phyloP scores from a whole-genome alignment of 2,888 invertebrate genomes.

The Drosophila phalerata region DNA sequence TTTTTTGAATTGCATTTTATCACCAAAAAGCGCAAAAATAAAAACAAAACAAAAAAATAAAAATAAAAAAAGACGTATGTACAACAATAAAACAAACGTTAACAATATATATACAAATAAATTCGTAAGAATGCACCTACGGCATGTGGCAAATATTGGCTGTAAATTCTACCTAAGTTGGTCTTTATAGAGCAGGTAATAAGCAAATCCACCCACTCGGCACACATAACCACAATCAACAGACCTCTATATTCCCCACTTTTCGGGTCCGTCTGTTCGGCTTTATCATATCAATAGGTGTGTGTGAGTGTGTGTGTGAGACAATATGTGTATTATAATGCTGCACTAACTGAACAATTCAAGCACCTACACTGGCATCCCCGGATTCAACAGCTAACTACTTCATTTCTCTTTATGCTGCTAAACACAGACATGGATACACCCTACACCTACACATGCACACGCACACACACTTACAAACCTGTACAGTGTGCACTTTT shows the following conservation, averaged over 20 bases:
- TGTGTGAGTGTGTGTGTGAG: conserved; percentile 9
- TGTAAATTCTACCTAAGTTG: conserved; percentile 42
- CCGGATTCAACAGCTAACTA: conserved; percentile 8
- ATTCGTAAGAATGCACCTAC: conserved; percentile 51
- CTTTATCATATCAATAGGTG: conserved; percentile 1
- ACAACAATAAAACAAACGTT: conserved; percentile 14
- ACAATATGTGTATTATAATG: conserved; percentile 5
- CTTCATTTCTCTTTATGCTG: conserved; percentile 13
- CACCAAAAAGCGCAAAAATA: conserved; percentile 62
- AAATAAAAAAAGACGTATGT: conserved; percentile 2
- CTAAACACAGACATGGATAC: conserved; percentile 11
- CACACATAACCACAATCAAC: conserved; percentile 15
- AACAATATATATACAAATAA: conserved; percentile 13
- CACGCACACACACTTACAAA: not conserved
- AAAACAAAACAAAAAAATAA: conserved; percentile 9
- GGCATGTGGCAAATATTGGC: conserved; percentile 72
- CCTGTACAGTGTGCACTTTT: conserved; percentile 7
- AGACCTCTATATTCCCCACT: not conserved
- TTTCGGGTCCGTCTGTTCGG: conserved; percentile 29
- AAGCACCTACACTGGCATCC: conserved; percentile 20
- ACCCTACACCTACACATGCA: conserved; percentile 4
- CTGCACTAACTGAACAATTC: conserved; percentile 31
- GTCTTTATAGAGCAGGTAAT: conserved; percentile 45
- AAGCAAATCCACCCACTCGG: conserved; percentile 20
- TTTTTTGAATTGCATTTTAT: conserved; percentile 84